A percentile compares a stretch with the other conserved stretches of the same genome.
These are phyloP conservation scores for Neolamprologus cancellatus DNA, from an alignment of 2,113 vertebrate species.

Conservation along the genomic window DNA sequence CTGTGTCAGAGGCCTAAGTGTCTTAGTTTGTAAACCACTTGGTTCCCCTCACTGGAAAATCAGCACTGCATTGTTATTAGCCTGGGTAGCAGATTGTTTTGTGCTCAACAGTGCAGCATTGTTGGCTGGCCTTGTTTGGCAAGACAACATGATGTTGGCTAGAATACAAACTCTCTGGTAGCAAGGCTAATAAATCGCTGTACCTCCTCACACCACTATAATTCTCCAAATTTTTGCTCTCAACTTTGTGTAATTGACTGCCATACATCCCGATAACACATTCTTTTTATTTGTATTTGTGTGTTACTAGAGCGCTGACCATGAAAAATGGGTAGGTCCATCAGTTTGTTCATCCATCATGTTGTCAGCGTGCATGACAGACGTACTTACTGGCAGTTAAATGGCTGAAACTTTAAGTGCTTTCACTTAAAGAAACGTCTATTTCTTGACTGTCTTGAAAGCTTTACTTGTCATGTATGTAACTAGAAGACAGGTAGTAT, in stretches of 20 bases:
- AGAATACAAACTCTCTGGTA: conserved; percentile 43
- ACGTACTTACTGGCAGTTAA: conserved; percentile 8
- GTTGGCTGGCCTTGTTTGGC: conserved; percentile 51
- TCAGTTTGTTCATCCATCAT: conserved; percentile 60
- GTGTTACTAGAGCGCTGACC: conserved; percentile 78
- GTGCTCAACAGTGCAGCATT: conserved; percentile 33
- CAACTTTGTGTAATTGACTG: conserved; percentile 34
- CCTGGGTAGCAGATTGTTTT: conserved; percentile 43
- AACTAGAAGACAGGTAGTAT: not conserved
- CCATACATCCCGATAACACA: conserved; percentile 34
- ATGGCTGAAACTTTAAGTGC: conserved; percentile 4
- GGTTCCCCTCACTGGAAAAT: not conserved
- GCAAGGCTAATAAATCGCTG: conserved; percentile 39
- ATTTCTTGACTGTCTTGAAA: conserved; percentile 43
- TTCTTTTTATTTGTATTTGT: conserved; percentile 69
- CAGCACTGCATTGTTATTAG: conserved; percentile 39
- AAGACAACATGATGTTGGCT: conserved; percentile 43
- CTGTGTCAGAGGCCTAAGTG: not conserved
- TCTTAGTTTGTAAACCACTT: not conserved
- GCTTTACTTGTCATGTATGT: not conserved
- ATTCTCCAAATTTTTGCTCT: conserved; percentile 29
- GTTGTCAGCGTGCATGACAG: conserved; percentile 68
- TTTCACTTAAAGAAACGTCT: conserved; percentile 58
- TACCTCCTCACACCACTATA: not conserved
- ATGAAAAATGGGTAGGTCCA: conserved; percentile 82